phyloP scores from a whole-genome alignment of 2,888 invertebrate species.

The Hecatera dysodea region DNA sequence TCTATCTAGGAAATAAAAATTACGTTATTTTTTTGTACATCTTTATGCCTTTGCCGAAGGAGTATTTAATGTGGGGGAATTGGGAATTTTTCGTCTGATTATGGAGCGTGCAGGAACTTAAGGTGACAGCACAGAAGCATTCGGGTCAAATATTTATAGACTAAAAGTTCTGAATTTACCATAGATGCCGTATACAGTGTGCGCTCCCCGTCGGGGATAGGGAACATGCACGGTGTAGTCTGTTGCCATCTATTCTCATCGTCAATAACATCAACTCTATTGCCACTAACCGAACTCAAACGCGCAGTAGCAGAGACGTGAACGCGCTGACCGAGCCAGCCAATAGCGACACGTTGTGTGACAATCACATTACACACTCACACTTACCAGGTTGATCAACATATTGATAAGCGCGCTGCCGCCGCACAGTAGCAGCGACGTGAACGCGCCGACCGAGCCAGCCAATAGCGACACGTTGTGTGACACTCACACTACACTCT shows the following conservation, averaged over 20 bases:
- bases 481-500: background rate
- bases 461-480: slow-evolving; percentile 91
- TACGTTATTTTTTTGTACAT: background rate
- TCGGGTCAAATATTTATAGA: no score
- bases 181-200: no score
- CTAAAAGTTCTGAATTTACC: no score
- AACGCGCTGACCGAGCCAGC: slow-evolving; percentile 95
- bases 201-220: no score
- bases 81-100: no score
- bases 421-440: slow-evolving; percentile 93
- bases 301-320: slow-evolving; percentile 93
- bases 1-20: slow-evolving; percentile 9
- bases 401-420: slow-evolving; percentile 97
- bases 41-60: background rate
- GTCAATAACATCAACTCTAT: background rate
- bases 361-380: background rate
- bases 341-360: slow-evolving; percentile 87
- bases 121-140: no score
- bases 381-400: slow-evolving; percentile 94
- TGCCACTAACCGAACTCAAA: background rate
- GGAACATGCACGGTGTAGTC: no score
- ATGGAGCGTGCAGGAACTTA: no score
- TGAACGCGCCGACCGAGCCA: slow-evolving; percentile 94
- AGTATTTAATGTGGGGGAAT: background rate
- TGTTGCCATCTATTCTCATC: no score